phyloP scores from a whole-genome alignment of 1,140 invertebrate genomes.

The Ceratosolen fusciceps region DNA sequence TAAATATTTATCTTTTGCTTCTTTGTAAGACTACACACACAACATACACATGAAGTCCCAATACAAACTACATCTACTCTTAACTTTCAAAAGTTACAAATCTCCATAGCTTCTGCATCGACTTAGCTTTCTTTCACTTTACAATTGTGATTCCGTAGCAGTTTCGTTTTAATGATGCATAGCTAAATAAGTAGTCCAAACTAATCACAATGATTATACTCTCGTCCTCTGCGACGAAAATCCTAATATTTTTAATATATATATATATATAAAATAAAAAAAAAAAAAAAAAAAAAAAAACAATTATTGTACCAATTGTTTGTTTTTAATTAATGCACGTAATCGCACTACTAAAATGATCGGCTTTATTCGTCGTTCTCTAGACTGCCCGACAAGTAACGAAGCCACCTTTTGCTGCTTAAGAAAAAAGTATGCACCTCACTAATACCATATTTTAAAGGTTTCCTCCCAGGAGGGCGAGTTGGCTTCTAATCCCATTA shows the following conservation, averaged over 20 bases:
- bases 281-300: too few species aligned
- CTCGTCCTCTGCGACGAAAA: conserved; percentile 47
- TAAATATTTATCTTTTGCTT: conserved; percentile 53
- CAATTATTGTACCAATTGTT: conserved; percentile 57
- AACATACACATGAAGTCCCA: conserved; percentile 69
- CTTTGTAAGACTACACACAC: conserved; percentile 68
- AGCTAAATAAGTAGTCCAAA: conserved; percentile 55
- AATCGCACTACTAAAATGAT: conserved; percentile 1
- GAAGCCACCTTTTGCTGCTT: not conserved
- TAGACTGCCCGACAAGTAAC: not conserved
- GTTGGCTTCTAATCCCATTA: not conserved
- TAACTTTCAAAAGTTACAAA: conserved; percentile 65
- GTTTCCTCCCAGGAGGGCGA: not conserved
- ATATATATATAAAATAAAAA: too few species aligned
- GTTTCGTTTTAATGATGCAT: conserved; percentile 52
- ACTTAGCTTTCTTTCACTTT: conserved; percentile 29
- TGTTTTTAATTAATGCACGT: conserved; percentile 49
- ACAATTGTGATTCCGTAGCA: conserved; percentile 33
- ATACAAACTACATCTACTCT: conserved; percentile 67
- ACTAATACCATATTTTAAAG: not conserved
- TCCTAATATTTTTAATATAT: conserved; percentile 51
- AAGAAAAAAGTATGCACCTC: not conserved
- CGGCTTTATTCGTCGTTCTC: not conserved
- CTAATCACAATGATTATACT: conserved; percentile 52
- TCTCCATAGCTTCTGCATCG: conserved; percentile 47